Percentiles rank a stretch among this genome's conserved stretches.
phyloP scores from a whole-genome alignment of 1,140 invertebrate genomes.

The Asobara japonica region DNA sequence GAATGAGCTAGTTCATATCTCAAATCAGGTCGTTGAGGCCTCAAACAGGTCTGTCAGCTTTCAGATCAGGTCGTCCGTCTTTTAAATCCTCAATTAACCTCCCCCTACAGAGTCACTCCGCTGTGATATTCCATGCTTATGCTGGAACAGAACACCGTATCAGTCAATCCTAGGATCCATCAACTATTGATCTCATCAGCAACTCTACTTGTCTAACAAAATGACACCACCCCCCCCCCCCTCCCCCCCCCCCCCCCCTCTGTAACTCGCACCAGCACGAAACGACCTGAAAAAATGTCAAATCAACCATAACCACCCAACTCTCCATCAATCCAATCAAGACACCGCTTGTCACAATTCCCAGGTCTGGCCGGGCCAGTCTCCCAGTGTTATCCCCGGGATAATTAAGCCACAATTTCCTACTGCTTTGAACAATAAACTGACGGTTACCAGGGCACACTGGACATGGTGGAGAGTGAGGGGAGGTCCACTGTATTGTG shows the following conservation, averaged over 20 bases:
- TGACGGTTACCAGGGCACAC: neutral
- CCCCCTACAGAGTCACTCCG: too few relatives aligned
- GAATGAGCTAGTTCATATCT: too few relatives aligned
- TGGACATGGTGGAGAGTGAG: neutral
- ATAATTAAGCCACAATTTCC: constrained; percentile 15
- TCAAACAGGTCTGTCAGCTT: too few relatives aligned
- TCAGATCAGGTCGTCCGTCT: too few relatives aligned
- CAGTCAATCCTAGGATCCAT: too few relatives aligned
- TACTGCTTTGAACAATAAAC: neutral
- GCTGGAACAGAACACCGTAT: too few relatives aligned
- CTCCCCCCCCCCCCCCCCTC: neutral
- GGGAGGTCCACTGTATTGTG: neutral
- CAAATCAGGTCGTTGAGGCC: too few relatives aligned
- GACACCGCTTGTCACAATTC: neutral
- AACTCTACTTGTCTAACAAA: too few relatives aligned
- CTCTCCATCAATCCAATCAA: neutral
- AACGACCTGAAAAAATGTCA: neutral
- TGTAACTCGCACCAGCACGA: too few relatives aligned
- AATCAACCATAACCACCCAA: neutral
- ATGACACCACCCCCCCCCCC: neutral
- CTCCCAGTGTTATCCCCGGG: neutral
- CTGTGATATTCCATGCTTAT: too few relatives aligned
- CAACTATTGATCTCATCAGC: too few relatives aligned
- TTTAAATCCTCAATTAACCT: too few relatives aligned
- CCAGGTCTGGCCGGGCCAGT: neutral